A percentile compares a stretch with the other conserved stretches of the same genome.
Evolutionary conservation across 1,140 invertebrate species (phyloP).

Genomic region (Ooceraea biroi): DNA sequence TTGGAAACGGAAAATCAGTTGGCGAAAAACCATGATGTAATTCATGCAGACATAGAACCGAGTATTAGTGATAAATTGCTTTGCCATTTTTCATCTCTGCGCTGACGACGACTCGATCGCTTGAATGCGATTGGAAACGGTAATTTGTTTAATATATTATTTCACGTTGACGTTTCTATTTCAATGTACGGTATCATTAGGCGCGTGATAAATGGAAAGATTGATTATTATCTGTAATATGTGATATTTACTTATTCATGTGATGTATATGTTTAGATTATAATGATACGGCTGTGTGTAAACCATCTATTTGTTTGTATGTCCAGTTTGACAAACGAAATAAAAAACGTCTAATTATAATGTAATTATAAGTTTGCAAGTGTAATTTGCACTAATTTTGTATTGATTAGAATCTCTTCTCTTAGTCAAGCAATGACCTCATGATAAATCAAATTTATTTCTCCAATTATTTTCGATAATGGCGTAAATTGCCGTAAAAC

Average conservation of each 20-base stretch:
- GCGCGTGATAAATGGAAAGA: constrained; percentile 15
- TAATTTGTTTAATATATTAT: constrained; percentile 48
- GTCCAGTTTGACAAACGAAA: neutral
- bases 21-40: neutral
- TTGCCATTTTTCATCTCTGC: constrained; percentile 1
- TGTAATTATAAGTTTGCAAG: neutral
- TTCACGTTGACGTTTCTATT: constrained; percentile 3
- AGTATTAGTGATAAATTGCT: constrained; percentile 14
- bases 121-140: neutral
- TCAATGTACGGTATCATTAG: neutral
- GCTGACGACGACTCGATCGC: constrained; percentile 1
- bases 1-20: neutral
- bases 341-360: neutral
- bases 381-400: neutral
- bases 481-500: neutral
- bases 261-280: constrained; percentile 16
- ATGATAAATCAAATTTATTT: constrained; percentile 10
- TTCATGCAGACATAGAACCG: neutral
- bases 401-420: too few species aligned
- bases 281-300: neutral
- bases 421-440: neutral
- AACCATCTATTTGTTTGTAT: neutral
- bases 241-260: constrained; percentile 34
- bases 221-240: constrained; percentile 28
- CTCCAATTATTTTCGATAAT: neutral